Percentiles rank a stretch among this genome's conserved stretches.
phyloP scores from a whole-genome alignment of 2,888 invertebrate genomes.

The Acanthosepion lycidas region DNA sequence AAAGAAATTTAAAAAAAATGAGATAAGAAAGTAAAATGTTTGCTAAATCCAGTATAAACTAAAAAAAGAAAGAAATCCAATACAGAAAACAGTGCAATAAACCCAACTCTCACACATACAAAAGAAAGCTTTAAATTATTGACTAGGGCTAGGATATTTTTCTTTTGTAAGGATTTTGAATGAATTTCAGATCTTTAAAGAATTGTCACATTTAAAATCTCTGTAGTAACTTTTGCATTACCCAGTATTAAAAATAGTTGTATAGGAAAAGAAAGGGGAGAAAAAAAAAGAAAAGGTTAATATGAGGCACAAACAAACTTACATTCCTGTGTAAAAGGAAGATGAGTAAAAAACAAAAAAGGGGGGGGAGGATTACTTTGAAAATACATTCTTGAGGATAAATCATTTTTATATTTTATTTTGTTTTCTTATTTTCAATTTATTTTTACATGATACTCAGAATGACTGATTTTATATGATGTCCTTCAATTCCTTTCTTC shows the following conservation, averaged over 20 bases:
- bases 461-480: slow-evolving; percentile 20
- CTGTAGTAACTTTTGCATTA: neutral
- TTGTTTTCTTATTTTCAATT: neutral
- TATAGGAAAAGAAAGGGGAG: too few species aligned
- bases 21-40: neutral
- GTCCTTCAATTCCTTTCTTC: neutral
- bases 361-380: neutral
- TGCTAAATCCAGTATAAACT: neutral
- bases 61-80: neutral
- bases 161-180: neutral
- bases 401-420: slow-evolving; percentile 4
- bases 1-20: neutral
- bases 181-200: neutral
- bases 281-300: neutral
- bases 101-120: neutral
- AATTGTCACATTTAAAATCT: neutral
- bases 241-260: neutral
- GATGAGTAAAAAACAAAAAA: neutral
- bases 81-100: neutral
- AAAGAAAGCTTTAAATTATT: neutral
- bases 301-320: neutral
- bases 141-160: neutral
- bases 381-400: neutral
- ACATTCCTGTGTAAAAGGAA: neutral
- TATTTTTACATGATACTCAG: neutral